phyloP scores from a whole-genome alignment of 1,140 invertebrate genomes.

The Radopholus similis region DNA sequence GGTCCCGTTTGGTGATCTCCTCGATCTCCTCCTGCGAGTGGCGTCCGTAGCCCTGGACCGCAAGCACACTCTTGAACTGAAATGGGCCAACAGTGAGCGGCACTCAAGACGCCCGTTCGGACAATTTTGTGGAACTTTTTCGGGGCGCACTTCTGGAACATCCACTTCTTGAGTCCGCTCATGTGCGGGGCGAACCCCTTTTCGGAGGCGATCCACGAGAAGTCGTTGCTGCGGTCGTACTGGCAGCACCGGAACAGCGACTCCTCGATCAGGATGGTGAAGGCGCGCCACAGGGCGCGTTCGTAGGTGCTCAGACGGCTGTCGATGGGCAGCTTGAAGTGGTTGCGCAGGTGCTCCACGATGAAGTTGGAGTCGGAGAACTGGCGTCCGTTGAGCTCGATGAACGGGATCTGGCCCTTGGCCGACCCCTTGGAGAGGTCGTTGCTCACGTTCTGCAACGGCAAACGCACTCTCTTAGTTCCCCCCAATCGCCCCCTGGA shows the following conservation, averaged over 20 bases:
- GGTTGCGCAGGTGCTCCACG: constrained; percentile 72
- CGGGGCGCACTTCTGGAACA: constrained; percentile 28
- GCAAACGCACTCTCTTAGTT: neutral
- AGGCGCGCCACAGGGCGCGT: constrained; percentile 80
- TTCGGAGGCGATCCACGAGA: constrained; percentile 31
- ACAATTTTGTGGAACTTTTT: constrained; percentile 9
- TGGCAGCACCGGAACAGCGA: constrained; percentile 66
- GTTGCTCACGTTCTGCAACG: constrained; percentile 40
- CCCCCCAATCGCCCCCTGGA: neutral
- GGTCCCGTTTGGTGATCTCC: constrained; percentile 81
- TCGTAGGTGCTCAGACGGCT: constrained; percentile 75
- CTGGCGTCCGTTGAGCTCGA: constrained; percentile 87
- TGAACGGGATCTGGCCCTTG: constrained; percentile 78
- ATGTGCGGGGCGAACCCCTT: constrained; percentile 31
- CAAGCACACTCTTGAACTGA: constrained; percentile 17
- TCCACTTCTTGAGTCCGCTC: constrained; percentile 34
- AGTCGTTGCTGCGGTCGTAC: constrained; percentile 33
- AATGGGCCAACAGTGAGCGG: neutral
- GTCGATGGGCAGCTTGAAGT: constrained; percentile 80
- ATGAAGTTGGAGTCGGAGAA: constrained; percentile 83
- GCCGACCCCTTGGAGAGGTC: constrained; percentile 37
- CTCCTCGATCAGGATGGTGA: constrained; percentile 89
- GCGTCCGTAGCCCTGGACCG: constrained; percentile 73
- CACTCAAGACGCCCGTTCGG: neutral
- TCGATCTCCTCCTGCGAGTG: constrained; percentile 82